Base-by-base conservation (phyloP, 2,888 invertebrate genomes). In the Formica aserva region DNA sequence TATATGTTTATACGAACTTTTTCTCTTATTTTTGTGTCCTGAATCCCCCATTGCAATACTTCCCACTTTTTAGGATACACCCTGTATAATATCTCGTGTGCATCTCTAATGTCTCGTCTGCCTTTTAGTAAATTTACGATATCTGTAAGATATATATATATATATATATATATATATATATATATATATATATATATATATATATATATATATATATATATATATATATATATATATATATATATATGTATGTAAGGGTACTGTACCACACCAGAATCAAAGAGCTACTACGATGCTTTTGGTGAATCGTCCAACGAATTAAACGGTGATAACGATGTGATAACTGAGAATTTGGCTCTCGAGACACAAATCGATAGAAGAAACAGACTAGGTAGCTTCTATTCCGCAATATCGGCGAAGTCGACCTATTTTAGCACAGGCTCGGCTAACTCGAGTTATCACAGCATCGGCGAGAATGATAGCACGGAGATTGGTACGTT, bases 361-460 rank as follows among this genome's bases (percentile, higher is more conserved):
- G 96, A 96, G 91, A 96, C 96, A 4, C 94, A 94, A 66, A 88
- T 90, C 11, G 91, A 91, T 45, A 88, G 84, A 41, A 95, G 97
- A 81, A 96, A 96, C 88, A 95, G 98, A 78, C 96, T 97, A 69
- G 98, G 98, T 94, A 98, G 98, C 76, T 98, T 98, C 97, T 97
- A 98, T 92, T 98, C 98, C 1, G 97, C 97, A 0, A 97, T 97
- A 77, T 98, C 98, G 1, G 96, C 97, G 66, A 96, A 97, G 85
- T 98, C 97, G 89, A 96, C 97, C 15, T 98, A 97, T 93, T 98
- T 96, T 94, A 98, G 98, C 88, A 97, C 97, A 9, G 92, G 97
- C 67, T 97, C 97, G 22, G 97, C 97, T 52, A 52, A n/a, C 63
- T 97, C 97, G n/a, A 97, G 97, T 94, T 98, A 98, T 93, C 97